Conservation (phyloP, 2,888 invertebrate genomes). For the Balanococcus diminutus region DNA sequence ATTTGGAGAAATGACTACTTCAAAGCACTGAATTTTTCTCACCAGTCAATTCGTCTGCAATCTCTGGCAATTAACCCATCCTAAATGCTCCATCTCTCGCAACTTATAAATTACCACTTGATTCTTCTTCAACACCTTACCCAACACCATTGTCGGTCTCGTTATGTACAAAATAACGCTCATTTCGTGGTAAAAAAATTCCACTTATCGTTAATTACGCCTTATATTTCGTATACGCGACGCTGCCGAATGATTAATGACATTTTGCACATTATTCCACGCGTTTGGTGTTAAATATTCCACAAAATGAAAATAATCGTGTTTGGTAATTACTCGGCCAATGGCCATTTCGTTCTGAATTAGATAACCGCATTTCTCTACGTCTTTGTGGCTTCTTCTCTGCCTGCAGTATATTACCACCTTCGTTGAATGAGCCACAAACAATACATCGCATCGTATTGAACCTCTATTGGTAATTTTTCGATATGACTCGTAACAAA, state of each 20-base stretch:
- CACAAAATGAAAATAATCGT: neutral
- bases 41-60: too few relatives aligned
- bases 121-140: too few relatives aligned
- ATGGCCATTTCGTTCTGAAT: neutral
- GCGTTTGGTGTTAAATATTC: neutral
- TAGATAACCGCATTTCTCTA: neutral
- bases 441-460: neutral
- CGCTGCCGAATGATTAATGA: neutral
- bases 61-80: too few relatives aligned
- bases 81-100: too few relatives aligned
- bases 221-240: neutral
- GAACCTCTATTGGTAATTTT: neutral
- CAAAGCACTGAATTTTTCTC: too few relatives aligned
- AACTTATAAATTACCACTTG: too few relatives aligned
- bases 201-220: neutral
- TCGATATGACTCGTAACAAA: neutral
- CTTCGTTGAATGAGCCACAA: neutral
- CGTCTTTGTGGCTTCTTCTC: too few relatives aligned
- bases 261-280: neutral
- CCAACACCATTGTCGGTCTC: too few relatives aligned
- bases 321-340: neutral
- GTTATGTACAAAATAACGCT: neutral
- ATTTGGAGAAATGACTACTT: too few relatives aligned
- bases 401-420: too few relatives aligned
- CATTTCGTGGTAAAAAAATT: neutral